phyloP scores from a whole-genome alignment of 2,888 invertebrate genomes.

The Pterostichus madidus region DNA sequence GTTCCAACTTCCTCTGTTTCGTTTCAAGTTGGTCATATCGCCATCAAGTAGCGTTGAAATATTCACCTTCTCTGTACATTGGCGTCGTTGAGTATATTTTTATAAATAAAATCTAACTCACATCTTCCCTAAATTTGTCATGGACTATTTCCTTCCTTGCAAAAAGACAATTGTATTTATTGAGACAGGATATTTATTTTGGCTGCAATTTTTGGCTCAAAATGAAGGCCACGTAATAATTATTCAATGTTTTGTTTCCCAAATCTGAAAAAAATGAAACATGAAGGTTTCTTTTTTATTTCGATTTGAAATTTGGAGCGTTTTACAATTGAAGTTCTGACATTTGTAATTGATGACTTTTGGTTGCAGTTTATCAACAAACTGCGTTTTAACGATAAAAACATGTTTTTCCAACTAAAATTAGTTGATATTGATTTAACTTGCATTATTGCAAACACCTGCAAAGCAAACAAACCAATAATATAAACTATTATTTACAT shows the following conservation, averaged over 20 bases:
- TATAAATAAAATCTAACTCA: background rate
- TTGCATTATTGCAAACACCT: background rate
- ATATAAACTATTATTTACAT: no score
- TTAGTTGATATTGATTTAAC: constrained; percentile 19
- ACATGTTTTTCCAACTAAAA: constrained; percentile 42
- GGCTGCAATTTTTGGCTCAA: constrained; percentile 35
- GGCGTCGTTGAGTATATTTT: background rate
- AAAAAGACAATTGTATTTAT: constrained; percentile 27
- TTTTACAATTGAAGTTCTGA: background rate
- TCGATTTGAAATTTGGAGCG: background rate
- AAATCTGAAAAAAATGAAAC: constrained; percentile 22
- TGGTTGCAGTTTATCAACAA: background rate
- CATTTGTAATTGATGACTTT: constrained; percentile 26
- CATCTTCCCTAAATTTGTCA: background rate
- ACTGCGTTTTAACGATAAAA: constrained; percentile 14
- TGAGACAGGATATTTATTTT: constrained; percentile 37
- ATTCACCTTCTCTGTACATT: background rate
- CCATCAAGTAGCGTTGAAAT: background rate
- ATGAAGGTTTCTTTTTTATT: background rate
- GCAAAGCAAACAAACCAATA: background rate
- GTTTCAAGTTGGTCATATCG: background rate
- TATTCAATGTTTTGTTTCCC: constrained; percentile 48
- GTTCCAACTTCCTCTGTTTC: background rate
- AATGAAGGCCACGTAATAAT: constrained; percentile 46
- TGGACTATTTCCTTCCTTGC: constrained; percentile 9